phyloP scores from a whole-genome alignment of 2,113 vertebrate genomes.

The Proteles cristata region DNA sequence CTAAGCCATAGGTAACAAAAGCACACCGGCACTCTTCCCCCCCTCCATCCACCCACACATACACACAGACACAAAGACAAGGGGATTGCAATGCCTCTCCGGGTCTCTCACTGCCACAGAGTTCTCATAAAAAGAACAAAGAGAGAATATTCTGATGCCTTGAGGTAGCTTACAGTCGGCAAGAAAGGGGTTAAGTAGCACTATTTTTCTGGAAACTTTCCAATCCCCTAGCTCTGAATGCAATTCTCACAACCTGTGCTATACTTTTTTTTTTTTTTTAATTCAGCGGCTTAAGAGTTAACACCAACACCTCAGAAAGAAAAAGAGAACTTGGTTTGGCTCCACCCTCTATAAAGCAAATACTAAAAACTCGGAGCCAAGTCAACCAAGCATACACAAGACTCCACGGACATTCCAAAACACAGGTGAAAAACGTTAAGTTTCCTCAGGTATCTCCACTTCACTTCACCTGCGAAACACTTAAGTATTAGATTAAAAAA shows the following conservation, averaged over 20 bases:
- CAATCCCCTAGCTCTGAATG: not conserved
- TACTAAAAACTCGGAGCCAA: slow-evolving; percentile 62
- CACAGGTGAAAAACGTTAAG: slow-evolving; percentile 59
- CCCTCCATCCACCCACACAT: slow-evolving; percentile 54
- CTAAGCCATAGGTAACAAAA: slow-evolving; percentile 64
- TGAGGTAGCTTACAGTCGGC: not conserved
- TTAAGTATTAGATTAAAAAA: not conserved
- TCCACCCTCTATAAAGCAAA: slow-evolving; percentile 71
- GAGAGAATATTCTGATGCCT: slow-evolving; percentile 19
- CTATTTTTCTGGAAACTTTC: slow-evolving; percentile 42
- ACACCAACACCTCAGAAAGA: slow-evolving; percentile 58
- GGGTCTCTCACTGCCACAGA: slow-evolving; percentile 52
- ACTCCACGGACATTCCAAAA: slow-evolving; percentile 43
- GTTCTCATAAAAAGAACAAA: slow-evolving; percentile 58
- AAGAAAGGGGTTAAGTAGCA: slow-evolving; percentile 44
- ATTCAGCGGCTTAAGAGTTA: slow-evolving; percentile 68
- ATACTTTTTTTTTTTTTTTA: not conserved
- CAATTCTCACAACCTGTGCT: not conserved
- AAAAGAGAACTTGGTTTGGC: slow-evolving; percentile 71
- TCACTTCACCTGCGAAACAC: not conserved
- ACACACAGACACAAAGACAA: slow-evolving; percentile 43
- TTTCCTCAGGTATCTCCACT: slow-evolving; percentile 47
- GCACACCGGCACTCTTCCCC: slow-evolving; percentile 52
- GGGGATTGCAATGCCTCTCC: slow-evolving; percentile 15
- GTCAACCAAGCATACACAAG: slow-evolving; percentile 54